Base-by-base conservation (phyloP, 2,888 invertebrate species). In the Falcaria lacertinaria region DNA sequence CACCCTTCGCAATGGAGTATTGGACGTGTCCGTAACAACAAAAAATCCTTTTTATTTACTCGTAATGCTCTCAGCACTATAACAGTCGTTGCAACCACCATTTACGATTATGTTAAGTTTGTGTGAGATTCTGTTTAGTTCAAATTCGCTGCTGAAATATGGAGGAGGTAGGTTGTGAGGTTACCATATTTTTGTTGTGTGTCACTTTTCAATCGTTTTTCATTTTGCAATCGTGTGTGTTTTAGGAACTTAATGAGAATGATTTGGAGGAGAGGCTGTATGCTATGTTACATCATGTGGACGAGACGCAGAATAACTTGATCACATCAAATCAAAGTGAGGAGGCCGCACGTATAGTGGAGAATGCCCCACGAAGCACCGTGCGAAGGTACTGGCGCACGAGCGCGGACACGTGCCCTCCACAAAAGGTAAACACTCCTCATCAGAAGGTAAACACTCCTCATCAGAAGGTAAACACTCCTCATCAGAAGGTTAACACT, bases 161-260 rank as follows among this genome's bases (percentile, higher is more conserved):
- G 88, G 88, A 87, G 71, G 86, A 87, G 84, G 88, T 88, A 64
- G 64, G 82, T 75, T 63, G 61, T 63, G 69, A 66, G 70, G 65
- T 76, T 77, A 68, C 60, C 63, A 68, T 77, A 74, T 74, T 75
- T 79, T 75, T 77, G 74, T 81, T 80, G 75, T 84, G 79, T 85
- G 77, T 80, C 73, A 66, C 50, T 53, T 54, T 35, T 41, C 34
- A 13, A 37, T 46, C 48, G 39, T 48, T 43, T 39, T 38, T 64
- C 48, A 71, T 74, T 76, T 69, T 74, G 59, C 54, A 69, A 74
- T 69, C 54, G 39, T 51, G 52, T 60, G 39, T 57, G 60, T 84
- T 86, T 60, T 69, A 90, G 89, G 89, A 87, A 74, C 80, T 81
- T 80, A 82, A 78, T 72, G 88, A 89, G 63, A 75, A 85, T 80